Evolutionary conservation across 2,113 vertebrate species (phyloP).

Genomic region (Laticauda colubrina): DNA sequence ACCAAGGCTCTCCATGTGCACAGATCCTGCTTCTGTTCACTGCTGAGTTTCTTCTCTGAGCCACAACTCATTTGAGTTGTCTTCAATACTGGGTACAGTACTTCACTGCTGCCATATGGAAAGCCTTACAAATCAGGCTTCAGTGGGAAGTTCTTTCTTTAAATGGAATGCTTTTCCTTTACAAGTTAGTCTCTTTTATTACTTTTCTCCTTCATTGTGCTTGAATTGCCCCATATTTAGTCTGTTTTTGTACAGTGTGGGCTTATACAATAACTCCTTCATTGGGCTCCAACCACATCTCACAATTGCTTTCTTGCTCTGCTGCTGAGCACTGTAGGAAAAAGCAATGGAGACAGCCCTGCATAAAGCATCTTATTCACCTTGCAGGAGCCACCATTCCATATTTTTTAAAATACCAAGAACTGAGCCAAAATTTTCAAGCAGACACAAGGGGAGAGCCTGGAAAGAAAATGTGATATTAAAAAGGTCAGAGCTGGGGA

Average conservation of each 20-base stretch:
- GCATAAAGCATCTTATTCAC: neutral
- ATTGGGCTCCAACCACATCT: neutral
- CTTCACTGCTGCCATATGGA: neutral
- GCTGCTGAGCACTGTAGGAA: neutral
- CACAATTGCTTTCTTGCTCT: neutral
- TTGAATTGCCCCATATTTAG: neutral
- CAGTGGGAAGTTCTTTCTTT: neutral
- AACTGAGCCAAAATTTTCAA: neutral
- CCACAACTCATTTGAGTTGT: neutral
- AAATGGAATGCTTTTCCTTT: neutral
- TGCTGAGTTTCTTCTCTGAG: neutral
- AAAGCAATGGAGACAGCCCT: neutral
- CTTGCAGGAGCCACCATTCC: neutral
- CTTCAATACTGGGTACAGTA: neutral
- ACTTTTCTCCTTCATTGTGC: neutral
- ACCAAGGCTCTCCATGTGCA: neutral
- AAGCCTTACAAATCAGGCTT: neutral
- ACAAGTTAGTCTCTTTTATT: neutral
- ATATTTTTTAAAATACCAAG: neutral
- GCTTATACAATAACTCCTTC: neutral
- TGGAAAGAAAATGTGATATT: neutral
- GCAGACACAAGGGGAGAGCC: neutral
- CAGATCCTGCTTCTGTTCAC: neutral
- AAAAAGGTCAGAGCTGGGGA: neutral
- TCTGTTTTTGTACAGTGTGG: neutral